Conservation (phyloP, 2,113 vertebrate genomes). For the Condylura cristata region DNA sequence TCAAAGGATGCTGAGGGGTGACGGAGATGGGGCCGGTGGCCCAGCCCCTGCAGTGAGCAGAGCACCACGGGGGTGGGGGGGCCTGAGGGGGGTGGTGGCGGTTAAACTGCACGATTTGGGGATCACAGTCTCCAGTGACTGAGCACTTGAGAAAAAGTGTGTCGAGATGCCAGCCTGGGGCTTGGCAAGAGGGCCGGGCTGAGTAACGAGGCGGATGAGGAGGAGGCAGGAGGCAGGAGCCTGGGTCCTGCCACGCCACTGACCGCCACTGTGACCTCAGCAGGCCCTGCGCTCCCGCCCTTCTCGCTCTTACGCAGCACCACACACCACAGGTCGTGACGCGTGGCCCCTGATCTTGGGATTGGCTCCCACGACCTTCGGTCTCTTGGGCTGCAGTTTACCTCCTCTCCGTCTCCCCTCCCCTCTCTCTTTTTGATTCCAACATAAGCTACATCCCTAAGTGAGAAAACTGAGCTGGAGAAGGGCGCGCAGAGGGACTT, state of each 20-base stretch:
- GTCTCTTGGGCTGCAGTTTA: not conserved
- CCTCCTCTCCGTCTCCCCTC: not conserved
- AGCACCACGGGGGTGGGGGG: accelerated
- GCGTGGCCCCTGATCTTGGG: accelerated
- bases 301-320: no score
- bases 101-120: not conserved
- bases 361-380: not conserved
- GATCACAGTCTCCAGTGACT: no score
- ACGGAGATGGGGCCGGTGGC: not conserved
- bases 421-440: not conserved
- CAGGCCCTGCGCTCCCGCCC: no score
- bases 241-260: not conserved
- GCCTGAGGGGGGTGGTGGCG: not conserved
- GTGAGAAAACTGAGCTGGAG: not conserved
- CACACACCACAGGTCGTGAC: no score
- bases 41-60: not conserved
- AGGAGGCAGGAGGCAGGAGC: not conserved
- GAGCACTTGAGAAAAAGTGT: accelerated
- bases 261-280: not conserved
- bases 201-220: not conserved
- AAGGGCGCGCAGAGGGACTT: not conserved
- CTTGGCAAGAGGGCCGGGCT: accelerated
- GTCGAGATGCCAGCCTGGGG: not conserved
- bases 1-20: accelerated
- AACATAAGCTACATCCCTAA: not conserved